Percentiles rank a stretch among this genome's conserved stretches.
phyloP scores from a whole-genome alignment of 92 coral and sea anemone species.

The Phenganax subtilis region DNA sequence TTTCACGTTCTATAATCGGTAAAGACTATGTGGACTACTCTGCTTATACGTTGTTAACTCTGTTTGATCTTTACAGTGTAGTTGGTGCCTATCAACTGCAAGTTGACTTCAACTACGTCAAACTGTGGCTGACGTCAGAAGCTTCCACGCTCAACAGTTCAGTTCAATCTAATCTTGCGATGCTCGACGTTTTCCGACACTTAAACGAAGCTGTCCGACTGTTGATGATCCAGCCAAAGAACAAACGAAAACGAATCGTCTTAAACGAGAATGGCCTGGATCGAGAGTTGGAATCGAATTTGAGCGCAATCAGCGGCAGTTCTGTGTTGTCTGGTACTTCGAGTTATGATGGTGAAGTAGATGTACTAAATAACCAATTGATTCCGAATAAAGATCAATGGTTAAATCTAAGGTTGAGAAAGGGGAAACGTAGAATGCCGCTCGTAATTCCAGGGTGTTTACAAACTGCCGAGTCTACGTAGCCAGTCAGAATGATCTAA shows the following conservation, averaged over 20 bases:
- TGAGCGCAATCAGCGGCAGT: conserved; percentile 87
- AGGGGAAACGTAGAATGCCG: conserved; percentile 77
- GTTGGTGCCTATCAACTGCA: conserved; percentile 93
- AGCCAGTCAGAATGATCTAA: not conserved
- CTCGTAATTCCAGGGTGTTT: conserved; percentile 77
- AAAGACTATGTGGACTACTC: not conserved
- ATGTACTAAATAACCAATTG: conserved; percentile 70
- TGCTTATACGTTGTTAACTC: not conserved
- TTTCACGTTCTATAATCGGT: not conserved
- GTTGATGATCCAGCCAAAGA: conserved; percentile 89
- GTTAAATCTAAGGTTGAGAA: conserved; percentile 82
- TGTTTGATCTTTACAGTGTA: conserved; percentile 49
- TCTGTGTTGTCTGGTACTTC: conserved; percentile 83
- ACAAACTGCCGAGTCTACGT: conserved; percentile 40
- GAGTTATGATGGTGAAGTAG: conserved; percentile 84
- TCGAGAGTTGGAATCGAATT: conserved; percentile 84
- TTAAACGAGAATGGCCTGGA: conserved; percentile 54
- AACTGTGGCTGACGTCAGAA: conserved; percentile 92
- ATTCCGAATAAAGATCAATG: conserved; percentile 94
- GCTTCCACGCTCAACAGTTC: conserved; percentile 57
- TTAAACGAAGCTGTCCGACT: conserved; percentile 80
- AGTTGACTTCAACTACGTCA: conserved; percentile 83
- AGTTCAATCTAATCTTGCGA: conserved; percentile 66
- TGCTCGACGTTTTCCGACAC: conserved; percentile 76
- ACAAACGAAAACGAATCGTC: conserved; percentile 59